Evolutionary conservation across 2,888 invertebrate genomes (phyloP), one percentile per base, ranked within the genome.

Genomic region (Mythimna loreyi): DNA sequence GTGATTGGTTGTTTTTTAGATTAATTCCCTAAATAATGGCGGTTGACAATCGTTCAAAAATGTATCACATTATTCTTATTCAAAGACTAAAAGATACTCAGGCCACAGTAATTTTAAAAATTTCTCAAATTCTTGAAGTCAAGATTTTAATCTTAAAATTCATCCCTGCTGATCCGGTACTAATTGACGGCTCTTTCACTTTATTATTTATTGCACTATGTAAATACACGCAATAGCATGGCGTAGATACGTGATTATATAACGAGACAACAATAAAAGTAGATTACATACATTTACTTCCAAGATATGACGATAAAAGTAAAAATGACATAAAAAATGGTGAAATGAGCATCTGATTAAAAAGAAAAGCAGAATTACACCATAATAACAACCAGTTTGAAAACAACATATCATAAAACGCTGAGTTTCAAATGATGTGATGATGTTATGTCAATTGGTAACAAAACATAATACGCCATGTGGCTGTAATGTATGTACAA

Each of bases 121-220:
- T 16, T 40, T 8, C 30, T 43, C 40, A 70, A 50, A 30, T 56
- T 8, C 5, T 13, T 43, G 28, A 25, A 25, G 33, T 19, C 23
- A 40, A 45, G 23, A 55, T 73, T 47, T n/a, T 0, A 47, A 70
- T 53, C 30, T 36, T 11, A 72, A 33, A n/a, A 28, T 19, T 49
- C 53, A 1, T 33, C 16, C 33, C 55, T 33, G n/a, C 53, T 56
- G 49, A 66, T 50, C 55, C 75, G 49, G 56, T 74, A 45, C 33
- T 56, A 67, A 67, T 45, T 75, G 28, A 45, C 49, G 0, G 16
- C 21, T 28, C 43, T 66, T 71, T 67, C 75, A 45, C 71, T 71
- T 66, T 25, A 53, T 25, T 45, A 36, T 28, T 25, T 23, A 50
- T 7, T 23, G 16, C 28, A 40, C 8, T 72, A 30, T 47, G 56